Percentiles rank a stretch among this genome's conserved stretches.
phyloP scores from a whole-genome alignment of 2,113 vertebrate species.

The Malurus cyaneus region DNA sequence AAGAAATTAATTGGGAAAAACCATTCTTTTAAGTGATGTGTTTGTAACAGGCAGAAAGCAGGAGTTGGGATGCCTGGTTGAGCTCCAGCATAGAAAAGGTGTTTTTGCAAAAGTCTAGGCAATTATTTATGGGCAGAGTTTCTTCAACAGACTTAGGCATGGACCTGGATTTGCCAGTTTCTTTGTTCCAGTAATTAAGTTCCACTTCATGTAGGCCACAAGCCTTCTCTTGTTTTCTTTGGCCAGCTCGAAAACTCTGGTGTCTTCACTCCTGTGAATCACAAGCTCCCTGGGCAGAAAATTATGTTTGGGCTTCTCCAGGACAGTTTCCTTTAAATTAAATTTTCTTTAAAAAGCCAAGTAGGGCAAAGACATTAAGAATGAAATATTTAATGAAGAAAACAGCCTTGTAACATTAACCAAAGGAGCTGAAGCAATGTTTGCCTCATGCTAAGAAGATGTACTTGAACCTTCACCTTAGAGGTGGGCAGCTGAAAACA shows the following conservation, averaged over 20 bases:
- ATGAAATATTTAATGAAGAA: conserved; percentile 12
- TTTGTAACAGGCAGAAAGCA: background rate
- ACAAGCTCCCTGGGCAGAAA: background rate
- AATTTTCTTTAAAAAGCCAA: conserved; percentile 42
- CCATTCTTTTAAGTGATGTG: background rate
- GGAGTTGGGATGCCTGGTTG: background rate
- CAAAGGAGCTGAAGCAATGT: background rate
- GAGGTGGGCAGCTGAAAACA: background rate
- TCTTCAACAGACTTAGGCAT: background rate
- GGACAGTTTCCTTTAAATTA: conserved; percentile 45
- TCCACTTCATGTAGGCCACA: background rate
- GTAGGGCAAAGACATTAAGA: conserved; percentile 27
- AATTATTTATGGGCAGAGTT: background rate
- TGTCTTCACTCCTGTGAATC: conserved; percentile 36
- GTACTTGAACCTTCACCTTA: background rate
- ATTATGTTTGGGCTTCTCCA: conserved; percentile 34
- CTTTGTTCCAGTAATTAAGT: conserved; percentile 39
- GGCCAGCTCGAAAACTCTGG: background rate
- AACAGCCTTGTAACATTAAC: background rate
- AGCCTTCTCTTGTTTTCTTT: conserved; percentile 44
- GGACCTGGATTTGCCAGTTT: background rate
- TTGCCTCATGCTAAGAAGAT: background rate
- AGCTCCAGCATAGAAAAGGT: background rate
- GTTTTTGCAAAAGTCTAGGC: background rate
- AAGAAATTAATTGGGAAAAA: background rate